Evolutionary conservation across 2,797 vertebrate genomes (phyloP).

Genomic region (Phaenicophaeus curvirostris): DNA sequence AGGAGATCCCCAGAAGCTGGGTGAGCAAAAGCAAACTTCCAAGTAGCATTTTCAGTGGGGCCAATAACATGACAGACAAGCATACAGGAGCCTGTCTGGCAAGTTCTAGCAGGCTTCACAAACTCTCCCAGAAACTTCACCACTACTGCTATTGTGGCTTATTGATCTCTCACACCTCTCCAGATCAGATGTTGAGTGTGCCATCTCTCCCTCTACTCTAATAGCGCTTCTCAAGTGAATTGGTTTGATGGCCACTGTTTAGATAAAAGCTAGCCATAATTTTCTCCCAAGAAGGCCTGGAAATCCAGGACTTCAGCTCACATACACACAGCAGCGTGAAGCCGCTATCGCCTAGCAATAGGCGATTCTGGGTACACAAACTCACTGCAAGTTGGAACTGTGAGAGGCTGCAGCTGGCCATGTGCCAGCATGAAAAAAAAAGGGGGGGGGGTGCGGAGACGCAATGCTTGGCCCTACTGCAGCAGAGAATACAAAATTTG

Average conservation of each 20-base stretch:
- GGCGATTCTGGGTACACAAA: background rate
- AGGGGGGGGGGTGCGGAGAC: too few relatives aligned
- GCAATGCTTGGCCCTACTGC: background rate
- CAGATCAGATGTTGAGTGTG: background rate
- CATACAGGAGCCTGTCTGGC: background rate
- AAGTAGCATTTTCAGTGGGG: background rate
- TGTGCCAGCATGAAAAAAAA: background rate
- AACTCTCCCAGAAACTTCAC: background rate
- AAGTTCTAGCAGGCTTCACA: background rate
- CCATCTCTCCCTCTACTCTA: background rate
- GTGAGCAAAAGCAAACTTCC: background rate
- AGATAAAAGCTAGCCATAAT: background rate
- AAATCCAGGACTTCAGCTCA: background rate
- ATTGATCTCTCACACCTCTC: background rate
- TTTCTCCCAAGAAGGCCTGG: background rate
- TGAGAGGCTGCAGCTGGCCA: background rate
- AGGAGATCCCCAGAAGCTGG: background rate
- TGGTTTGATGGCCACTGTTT: background rate
- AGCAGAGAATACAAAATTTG: background rate
- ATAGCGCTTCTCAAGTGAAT: background rate
- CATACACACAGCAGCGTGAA: background rate
- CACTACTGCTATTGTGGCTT: background rate
- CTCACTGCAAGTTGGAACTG: background rate
- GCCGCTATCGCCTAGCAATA: background rate
- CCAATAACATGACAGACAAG: background rate